Evolutionary conservation across 2,797 vertebrate species (phyloP), one percentile per base, ranked within the genome.

Genomic region (Naso thynnoides): DNA sequence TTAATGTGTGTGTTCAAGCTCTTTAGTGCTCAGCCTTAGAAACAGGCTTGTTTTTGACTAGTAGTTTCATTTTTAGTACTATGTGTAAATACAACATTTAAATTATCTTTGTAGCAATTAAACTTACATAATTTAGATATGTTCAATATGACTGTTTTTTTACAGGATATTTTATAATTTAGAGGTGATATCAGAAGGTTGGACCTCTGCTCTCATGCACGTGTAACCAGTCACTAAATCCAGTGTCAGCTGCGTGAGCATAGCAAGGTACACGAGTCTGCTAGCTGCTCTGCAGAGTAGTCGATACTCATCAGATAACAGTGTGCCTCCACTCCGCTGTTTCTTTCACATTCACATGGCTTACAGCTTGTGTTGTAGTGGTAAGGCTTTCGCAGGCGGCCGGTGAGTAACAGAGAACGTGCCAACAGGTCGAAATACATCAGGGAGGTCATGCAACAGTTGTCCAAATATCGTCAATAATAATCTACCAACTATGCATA

Each of bases 241-340:
- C 36, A 62, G 26, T 48, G 45, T 26, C 13, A 29, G 29, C 23
- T 71, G 24, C 57, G 0, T 14, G 23, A 53, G 14, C 45, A 67
- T 0, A 29, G 39, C 29, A 47, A 72, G 50, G 39, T 50, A 48
- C 59, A 76, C 19, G 0, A 44, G 75, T 27, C 33, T 56, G 67
- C 33, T 64, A 27, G 78, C 31, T 47, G 33, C 49, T 48, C 47
- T 53, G 63, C 60, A 33, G 33, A 76, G 52, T 44, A 55, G 74
- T 92, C 76, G 47, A 90, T 88, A 45, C 21, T 73, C 80, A 49
- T 85, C 70, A 64, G 54, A 69, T 60, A 63, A 48, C 27, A 48
- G 47, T 8, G 23, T 16, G 48, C 56, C 14, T 60, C 38, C 60
- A 33, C 61, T 60, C 16, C 50, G 24, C 21, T 64, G 60, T 45